Conservation (phyloP, 2,113 vertebrate genomes). For the Macheiramphus alcinus region DNA sequence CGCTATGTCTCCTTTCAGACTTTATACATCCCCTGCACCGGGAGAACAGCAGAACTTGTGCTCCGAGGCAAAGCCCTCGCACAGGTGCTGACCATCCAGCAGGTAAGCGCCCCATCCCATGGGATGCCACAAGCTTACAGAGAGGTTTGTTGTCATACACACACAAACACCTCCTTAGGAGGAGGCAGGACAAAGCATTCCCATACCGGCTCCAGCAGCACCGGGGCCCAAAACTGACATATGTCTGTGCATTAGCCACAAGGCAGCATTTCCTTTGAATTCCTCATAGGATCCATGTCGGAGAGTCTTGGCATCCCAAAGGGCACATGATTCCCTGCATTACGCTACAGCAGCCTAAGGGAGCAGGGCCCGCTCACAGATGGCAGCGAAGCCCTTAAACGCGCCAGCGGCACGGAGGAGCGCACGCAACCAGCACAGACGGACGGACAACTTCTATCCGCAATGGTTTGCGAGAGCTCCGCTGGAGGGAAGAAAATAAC, state of each 20-base stretch:
- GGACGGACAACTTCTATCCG: rapidly evolving
- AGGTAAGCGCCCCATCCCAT: rapidly evolving
- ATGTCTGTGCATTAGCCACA: background rate
- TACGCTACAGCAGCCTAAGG: background rate
- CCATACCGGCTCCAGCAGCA: rapidly evolving
- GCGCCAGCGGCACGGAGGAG: rapidly evolving
- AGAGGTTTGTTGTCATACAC: rapidly evolving
- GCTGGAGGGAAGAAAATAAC: background rate
- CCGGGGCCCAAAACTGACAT: background rate
- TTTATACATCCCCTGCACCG: background rate
- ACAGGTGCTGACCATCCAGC: rapidly evolving
- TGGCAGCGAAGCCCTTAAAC: background rate
- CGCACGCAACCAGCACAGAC: background rate
- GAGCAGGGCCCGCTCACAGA: background rate
- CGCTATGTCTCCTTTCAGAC: background rate
- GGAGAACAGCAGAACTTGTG: background rate
- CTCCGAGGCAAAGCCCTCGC: background rate
- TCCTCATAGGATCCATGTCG: background rate
- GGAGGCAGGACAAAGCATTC: background rate
- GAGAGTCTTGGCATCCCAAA: background rate
- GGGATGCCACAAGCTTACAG: rapidly evolving
- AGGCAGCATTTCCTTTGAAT: background rate
- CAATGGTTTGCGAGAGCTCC: background rate
- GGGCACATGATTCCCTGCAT: background rate
- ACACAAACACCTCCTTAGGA: too few relatives aligned